Evolutionary conservation across 2,797 vertebrate species (phyloP), one percentile per base, ranked within the genome.

Genomic region (Australoheros facetus): DNA sequence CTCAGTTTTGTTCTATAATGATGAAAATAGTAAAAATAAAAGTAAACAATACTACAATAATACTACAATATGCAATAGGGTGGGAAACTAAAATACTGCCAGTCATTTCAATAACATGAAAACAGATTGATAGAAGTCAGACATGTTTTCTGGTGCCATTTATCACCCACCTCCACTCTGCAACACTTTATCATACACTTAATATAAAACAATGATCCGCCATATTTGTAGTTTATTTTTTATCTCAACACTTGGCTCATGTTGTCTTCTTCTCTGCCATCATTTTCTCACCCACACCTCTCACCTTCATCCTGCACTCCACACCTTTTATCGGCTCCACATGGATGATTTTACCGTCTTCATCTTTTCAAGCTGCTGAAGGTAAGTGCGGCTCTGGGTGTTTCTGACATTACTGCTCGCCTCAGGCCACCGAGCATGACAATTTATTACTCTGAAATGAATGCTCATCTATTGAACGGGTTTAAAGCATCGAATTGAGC

Each of bases 361-460:
- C 70, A 89, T 83, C 85, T 73, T 57, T 69, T 79, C 73, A 64
- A 85, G 70, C 84, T 70, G 73, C 81, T 73, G 84, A 71, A 34
- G 64, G 56, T 79, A 84, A 82, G 77, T 74, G 76, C 53, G 69
- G 83, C 79, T 83, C 70, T 30, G 80, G 79, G 70, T 79, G 80
- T 73, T 83, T 75, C 75, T 82, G 80, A 72, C 84, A 81, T 88
- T 77, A 75, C 77, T 16, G 75, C 75, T 80, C 42, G 75, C 77
- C 81, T 79, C 79, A n/a, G 86, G 86, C 85, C 78, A 76, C 76
- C 19, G 76, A 90, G 86, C 85, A 70, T 73, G 56, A 85, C 82
- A 80, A 83, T 88, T 83, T 90, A 81, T 87, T 71, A 82, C 79
- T 79, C 17, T 83, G 76, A 82, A 87, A 87, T 80, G 79, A 90